A percentile compares a stretch with the other conserved stretches of the same genome.
phyloP scores from a whole-genome alignment of 1,140 invertebrate genomes.

The Heliconius eleuchia region DNA sequence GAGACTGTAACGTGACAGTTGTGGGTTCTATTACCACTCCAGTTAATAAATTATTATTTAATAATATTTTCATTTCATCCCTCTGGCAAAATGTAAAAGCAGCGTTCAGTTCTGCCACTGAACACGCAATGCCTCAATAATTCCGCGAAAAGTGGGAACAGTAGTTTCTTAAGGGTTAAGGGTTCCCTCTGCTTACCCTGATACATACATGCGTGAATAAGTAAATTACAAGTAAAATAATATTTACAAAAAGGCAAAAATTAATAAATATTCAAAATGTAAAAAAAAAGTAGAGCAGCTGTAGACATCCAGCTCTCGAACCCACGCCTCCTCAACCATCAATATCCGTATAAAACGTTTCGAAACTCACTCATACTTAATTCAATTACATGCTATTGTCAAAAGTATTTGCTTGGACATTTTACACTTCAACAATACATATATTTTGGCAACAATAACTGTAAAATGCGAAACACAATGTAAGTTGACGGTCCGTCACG shows the following conservation, averaged over 20 bases:
- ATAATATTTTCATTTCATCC: too few species aligned
- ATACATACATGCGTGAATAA: neutral
- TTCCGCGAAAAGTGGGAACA: too few species aligned
- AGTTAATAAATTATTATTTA: too few species aligned
- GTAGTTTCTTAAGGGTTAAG: too few species aligned
- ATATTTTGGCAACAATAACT: slow-evolving; percentile 79
- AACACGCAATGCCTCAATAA: too few species aligned
- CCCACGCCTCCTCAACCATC: slow-evolving; percentile 23
- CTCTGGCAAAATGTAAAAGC: too few species aligned
- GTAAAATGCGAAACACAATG: slow-evolving; percentile 56
- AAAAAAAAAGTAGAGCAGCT: slow-evolving; percentile 31
- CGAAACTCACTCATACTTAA: slow-evolving; percentile 48
- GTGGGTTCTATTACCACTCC: too few species aligned
- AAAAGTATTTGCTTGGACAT: slow-evolving; percentile 58
- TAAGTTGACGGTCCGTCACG: slow-evolving; percentile 51
- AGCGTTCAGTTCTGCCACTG: too few species aligned
- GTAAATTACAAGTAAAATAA: neutral
- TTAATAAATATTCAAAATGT: neutral
- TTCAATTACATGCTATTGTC: slow-evolving; percentile 71
- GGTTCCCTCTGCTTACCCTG: too few species aligned
- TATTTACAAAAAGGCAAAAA: neutral
- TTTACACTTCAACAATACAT: slow-evolving; percentile 58
- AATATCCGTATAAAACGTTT: slow-evolving; percentile 31
- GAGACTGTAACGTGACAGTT: too few species aligned
- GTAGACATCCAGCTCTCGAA: neutral